These are phyloP conservation scores for Triops cancriformis DNA, from an alignment of 1,140 invertebrate species.

Conservation along the genomic window DNA sequence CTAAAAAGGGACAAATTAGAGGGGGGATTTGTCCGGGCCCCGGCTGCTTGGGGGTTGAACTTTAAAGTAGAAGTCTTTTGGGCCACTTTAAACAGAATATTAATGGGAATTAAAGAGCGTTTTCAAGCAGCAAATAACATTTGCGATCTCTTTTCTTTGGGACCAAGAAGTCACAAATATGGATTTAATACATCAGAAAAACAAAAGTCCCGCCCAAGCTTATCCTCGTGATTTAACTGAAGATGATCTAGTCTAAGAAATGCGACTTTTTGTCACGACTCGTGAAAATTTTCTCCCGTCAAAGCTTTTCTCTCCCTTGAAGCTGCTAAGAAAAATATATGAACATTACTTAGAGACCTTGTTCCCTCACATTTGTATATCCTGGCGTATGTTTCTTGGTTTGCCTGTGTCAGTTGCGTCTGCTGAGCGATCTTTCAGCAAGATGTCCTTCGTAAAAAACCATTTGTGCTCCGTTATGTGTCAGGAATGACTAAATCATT, in stretches of 20 bases:
- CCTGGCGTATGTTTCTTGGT: too few species aligned
- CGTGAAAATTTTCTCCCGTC: too few species aligned
- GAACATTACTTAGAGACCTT: too few species aligned
- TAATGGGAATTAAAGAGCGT: conserved; percentile 17
- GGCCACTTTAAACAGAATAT: conserved; percentile 7
- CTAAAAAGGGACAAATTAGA: too few species aligned
- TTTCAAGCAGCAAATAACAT: conserved; percentile 7
- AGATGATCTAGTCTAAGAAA: conserved; percentile 16
- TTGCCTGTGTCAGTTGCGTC: too few species aligned
- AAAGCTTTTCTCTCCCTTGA: too few species aligned
- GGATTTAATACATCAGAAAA: conserved; percentile 15
- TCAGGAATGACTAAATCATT: too few species aligned
- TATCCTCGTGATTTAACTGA: conserved; percentile 17
- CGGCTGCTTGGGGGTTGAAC: too few species aligned
- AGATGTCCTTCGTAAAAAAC: conserved; percentile 19
- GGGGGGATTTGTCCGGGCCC: too few species aligned
- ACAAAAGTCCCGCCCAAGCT: not conserved
- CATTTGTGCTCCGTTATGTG: conserved; percentile 22
- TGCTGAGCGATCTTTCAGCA: too few species aligned
- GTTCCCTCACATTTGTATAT: too few species aligned
- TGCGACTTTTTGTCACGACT: not conserved
- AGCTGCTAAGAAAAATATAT: too few species aligned
- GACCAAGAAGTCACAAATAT: conserved; percentile 5
- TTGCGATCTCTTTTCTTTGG: conserved; percentile 19
- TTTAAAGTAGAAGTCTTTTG: conserved; percentile 15